Conservation (phyloP, 1,140 invertebrate genomes). For the Conus ventricosus region DNA sequence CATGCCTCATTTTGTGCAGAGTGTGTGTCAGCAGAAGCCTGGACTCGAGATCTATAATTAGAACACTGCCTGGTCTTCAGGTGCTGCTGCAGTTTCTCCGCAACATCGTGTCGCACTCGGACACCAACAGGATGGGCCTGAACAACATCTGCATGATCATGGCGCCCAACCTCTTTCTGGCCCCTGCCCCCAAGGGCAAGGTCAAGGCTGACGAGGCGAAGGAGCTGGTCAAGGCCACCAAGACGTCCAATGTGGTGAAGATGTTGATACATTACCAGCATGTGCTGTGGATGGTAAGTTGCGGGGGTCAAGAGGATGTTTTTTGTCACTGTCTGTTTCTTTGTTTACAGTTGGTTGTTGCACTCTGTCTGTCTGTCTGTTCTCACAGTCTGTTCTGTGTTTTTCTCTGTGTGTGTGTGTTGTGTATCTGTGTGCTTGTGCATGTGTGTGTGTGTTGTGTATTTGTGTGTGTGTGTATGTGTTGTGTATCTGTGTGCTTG, state of each 20-base stretch:
- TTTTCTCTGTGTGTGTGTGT: neutral
- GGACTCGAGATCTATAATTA: too few relatives aligned
- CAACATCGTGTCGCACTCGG: constrained; percentile 82
- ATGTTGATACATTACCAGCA: constrained; percentile 84
- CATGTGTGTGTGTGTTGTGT: too few relatives aligned
- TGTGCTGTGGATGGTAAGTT: constrained; percentile 84
- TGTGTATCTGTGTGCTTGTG: neutral
- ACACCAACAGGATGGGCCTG: constrained; percentile 90
- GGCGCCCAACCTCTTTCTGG: constrained; percentile 92
- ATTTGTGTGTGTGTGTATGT: too few relatives aligned
- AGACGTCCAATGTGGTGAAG: constrained; percentile 88
- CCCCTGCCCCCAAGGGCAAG: constrained; percentile 69
- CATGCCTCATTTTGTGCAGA: too few relatives aligned
- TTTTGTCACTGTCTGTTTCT: neutral
- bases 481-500: neutral
- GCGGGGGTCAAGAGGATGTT: neutral
- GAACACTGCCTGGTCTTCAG: constrained; percentile 58
- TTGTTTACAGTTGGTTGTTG: neutral
- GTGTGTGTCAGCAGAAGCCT: too few relatives aligned
- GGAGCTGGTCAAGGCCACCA: constrained; percentile 87
- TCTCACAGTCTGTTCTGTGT: neutral
- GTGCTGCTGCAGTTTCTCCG: constrained; percentile 85
- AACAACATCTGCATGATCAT: constrained; percentile 95
- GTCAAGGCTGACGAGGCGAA: constrained; percentile 58
- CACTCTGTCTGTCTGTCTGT: neutral